Conservation (phyloP, 1,140 invertebrate species). For the Ruditapes philippinarum region DNA sequence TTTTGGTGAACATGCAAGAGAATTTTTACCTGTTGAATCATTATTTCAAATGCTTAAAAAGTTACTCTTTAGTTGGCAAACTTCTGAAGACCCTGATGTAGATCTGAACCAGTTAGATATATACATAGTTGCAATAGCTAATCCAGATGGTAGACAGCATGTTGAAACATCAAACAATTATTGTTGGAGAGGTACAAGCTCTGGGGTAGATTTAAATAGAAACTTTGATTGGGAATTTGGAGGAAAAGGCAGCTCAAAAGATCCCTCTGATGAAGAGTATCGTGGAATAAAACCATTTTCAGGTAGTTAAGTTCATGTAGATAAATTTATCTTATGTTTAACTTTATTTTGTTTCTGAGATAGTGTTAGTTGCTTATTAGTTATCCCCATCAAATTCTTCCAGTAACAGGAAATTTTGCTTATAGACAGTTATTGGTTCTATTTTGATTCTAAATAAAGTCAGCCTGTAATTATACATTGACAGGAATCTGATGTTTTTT, state of each 20-base stretch:
- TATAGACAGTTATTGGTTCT: no score
- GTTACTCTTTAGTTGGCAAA: constrained; percentile 42
- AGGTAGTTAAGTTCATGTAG: no score
- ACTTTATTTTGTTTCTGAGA: no score
- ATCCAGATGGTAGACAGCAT: constrained; percentile 83
- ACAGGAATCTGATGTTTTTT: no score
- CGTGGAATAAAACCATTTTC: constrained; percentile 81
- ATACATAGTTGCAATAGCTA: constrained; percentile 81
- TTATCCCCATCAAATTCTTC: no score
- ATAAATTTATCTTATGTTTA: no score
- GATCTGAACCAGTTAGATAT: constrained; percentile 80
- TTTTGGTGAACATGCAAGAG: constrained; percentile 85
- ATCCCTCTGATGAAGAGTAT: constrained; percentile 83
- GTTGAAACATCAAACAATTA: constrained; percentile 82
- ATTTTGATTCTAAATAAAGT: no score
- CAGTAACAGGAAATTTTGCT: no score
- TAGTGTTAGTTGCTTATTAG: no score
- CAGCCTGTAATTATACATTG: no score
- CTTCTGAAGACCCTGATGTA: neutral
- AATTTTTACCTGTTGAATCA: constrained; percentile 84
- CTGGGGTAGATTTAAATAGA: constrained; percentile 83
- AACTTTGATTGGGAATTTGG: constrained; percentile 86
- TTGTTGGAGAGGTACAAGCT: constrained; percentile 84
- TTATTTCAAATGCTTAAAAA: constrained; percentile 80
- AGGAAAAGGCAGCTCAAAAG: constrained; percentile 80